Evolutionary conservation across 2,113 vertebrate species (phyloP).

Genomic region (Hemichromis elongatus): DNA sequence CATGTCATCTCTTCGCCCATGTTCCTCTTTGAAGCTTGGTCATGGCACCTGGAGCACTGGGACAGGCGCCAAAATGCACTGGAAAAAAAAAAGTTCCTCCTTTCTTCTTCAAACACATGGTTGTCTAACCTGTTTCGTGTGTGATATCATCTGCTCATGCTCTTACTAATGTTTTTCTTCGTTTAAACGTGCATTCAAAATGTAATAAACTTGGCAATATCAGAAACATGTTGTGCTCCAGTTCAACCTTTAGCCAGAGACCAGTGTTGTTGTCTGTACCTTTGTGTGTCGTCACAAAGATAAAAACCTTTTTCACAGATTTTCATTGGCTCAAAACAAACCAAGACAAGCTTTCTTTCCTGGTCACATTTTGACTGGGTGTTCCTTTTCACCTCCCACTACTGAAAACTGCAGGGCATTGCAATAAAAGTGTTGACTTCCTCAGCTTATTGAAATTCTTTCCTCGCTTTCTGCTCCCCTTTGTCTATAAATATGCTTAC

Average conservation of each 20-base stretch:
- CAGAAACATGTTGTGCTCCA: not conserved
- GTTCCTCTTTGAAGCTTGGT: constrained; percentile 43
- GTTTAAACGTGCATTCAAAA: not conserved
- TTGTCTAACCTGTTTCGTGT: constrained; percentile 37
- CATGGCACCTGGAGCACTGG: constrained; percentile 42
- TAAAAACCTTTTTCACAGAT: not conserved
- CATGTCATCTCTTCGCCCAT: constrained; percentile 11
- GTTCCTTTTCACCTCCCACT: not conserved
- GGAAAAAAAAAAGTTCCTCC: not conserved
- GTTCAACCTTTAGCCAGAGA: not conserved
- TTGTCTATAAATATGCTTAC: constrained; percentile 9
- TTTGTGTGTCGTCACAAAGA: not conserved
- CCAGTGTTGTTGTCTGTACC: not conserved
- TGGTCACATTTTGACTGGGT: not conserved
- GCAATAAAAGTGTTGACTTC: constrained; percentile 48
- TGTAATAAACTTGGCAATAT: not conserved
- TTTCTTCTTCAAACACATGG: constrained; percentile 28
- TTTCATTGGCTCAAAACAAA: not conserved
- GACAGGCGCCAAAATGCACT: constrained; percentile 29
- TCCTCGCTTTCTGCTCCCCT: not conserved
- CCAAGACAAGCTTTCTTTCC: not conserved
- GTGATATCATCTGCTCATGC: not conserved
- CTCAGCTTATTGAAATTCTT: constrained; percentile 46
- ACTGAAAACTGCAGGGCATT: constrained; percentile 4
- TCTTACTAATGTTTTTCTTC: not conserved